phyloP scores from a whole-genome alignment of 2,113 vertebrate species.

The Oenanthe melanoleuca region DNA sequence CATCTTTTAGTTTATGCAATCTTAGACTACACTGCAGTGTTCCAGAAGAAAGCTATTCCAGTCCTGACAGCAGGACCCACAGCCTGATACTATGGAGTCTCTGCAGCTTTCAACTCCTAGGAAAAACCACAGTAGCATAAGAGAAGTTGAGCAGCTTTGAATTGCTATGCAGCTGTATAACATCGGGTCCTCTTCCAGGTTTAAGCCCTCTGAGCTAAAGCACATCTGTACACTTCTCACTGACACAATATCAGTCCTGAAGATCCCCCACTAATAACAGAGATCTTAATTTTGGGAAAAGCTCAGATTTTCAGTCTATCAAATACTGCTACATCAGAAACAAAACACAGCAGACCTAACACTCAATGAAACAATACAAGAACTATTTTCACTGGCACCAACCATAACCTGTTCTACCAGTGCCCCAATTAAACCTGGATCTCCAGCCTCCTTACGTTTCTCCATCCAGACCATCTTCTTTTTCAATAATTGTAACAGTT shows the following conservation, averaged over 20 bases:
- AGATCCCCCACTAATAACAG: neutral
- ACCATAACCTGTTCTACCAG: neutral
- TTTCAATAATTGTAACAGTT: slow-evolving; percentile 94
- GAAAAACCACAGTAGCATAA: neutral
- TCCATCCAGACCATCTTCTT: slow-evolving; percentile 94
- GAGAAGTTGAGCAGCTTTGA: neutral
- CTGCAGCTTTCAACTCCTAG: neutral
- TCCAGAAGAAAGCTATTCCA: neutral
- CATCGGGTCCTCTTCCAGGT: neutral
- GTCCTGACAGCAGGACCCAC: neutral
- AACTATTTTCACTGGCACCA: neutral
- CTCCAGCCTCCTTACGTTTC: slow-evolving; percentile 87
- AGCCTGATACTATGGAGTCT: neutral
- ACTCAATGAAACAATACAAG: neutral
- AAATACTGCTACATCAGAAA: neutral
- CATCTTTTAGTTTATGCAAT: neutral
- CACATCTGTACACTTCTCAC: neutral
- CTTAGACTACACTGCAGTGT: neutral
- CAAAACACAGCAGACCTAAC: neutral
- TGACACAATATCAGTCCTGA: neutral
- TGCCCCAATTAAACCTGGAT: neutral
- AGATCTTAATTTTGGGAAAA: neutral
- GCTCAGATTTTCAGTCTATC: neutral
- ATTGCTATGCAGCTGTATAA: neutral
- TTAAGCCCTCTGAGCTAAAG: neutral